A percentile compares a stretch with the other conserved stretches of the same genome.
Evolutionary conservation across 2,113 vertebrate genomes (phyloP).

Genomic region (Serinus canaria): DNA sequence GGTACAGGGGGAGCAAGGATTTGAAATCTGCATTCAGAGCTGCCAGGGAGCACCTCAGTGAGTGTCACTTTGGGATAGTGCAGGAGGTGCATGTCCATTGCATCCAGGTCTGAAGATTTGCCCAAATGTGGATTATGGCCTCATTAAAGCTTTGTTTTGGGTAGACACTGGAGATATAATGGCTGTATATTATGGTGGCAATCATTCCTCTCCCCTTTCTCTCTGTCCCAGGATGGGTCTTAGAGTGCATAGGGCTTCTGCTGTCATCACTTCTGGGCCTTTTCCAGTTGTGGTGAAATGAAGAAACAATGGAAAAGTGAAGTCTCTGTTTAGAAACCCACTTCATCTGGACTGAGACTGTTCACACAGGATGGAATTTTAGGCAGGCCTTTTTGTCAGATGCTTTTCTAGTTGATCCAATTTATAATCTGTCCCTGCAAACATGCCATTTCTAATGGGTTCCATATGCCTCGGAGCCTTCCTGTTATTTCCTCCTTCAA

Average conservation of each 20-base stretch:
- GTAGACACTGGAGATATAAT: not conserved
- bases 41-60: not conserved
- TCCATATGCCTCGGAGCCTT: constrained; percentile 55
- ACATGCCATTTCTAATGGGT: constrained; percentile 58
- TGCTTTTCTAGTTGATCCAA: constrained; percentile 49
- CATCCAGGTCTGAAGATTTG: not conserved
- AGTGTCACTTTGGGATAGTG: not conserved
- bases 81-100: accelerated
- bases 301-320: constrained; percentile 3
- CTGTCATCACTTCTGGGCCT: not conserved
- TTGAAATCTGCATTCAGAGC: not conserved
- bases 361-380: not conserved
- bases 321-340: not conserved
- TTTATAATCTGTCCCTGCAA: constrained; percentile 60
- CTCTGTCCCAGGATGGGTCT: not conserved
- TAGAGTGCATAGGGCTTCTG: not conserved
- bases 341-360: constrained; percentile 3
- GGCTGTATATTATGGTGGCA: not conserved
- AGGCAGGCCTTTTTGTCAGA: constrained; percentile 35
- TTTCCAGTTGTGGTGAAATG: not conserved
- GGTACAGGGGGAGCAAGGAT: not conserved
- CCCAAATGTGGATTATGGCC: not conserved
- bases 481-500: constrained; percentile 25
- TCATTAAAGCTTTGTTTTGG: not conserved
- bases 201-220: not conserved